These are phyloP conservation scores for Oligia strigilis DNA, from an alignment of 2,888 invertebrate species.

Conservation along the genomic window DNA sequence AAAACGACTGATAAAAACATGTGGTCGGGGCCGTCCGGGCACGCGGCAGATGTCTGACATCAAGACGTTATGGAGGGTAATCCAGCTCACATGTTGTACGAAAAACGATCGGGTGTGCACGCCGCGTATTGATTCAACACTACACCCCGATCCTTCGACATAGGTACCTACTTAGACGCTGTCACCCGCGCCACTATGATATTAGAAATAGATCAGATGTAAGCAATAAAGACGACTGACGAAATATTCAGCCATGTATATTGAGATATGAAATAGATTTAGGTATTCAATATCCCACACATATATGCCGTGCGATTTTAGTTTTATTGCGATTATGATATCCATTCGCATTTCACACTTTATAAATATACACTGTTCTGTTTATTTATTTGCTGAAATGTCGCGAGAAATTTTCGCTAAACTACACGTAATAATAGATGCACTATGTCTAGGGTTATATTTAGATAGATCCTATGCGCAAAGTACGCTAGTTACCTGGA, in stretches of 20 bases:
- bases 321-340: constrained; percentile 57
- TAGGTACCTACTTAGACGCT: constrained; percentile 61
- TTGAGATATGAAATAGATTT: constrained; percentile 56
- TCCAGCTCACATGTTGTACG: constrained; percentile 82
- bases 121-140: constrained; percentile 63
- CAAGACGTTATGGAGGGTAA: constrained; percentile 88
- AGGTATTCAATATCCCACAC: constrained; percentile 43
- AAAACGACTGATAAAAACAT: constrained; percentile 83
- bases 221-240: constrained; percentile 67
- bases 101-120: constrained; percentile 79
- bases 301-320: constrained; percentile 42
- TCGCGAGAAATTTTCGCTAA: constrained; percentile 34
- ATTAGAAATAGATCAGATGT: constrained; percentile 74
- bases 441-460: constrained; percentile 62
- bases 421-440: constrained; percentile 53
- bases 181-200: constrained; percentile 69
- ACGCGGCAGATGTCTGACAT: constrained; percentile 85
- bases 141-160: constrained; percentile 62
- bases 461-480: constrained; percentile 66
- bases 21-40: constrained; percentile 76
- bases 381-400: constrained; percentile 50
- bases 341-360: constrained; percentile 40
- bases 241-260: constrained; percentile 51
- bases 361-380: constrained; percentile 42
- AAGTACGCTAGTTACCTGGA: constrained; percentile 69